Base-by-base conservation (phyloP, 2,888 invertebrate genomes). In the Stictocephala bisonia region DNA sequence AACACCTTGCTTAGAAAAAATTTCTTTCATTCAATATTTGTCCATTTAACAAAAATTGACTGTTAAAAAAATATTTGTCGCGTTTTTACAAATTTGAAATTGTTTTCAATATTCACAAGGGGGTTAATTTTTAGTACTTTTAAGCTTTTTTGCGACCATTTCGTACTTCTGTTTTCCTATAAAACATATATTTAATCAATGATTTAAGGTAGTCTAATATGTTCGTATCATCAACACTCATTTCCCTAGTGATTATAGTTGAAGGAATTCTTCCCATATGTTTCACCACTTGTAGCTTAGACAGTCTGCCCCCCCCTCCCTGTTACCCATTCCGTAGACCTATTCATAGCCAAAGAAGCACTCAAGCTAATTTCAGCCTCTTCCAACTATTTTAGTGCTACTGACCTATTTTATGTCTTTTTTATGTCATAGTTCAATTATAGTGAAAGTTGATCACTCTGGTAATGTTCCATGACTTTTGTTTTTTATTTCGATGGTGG, bases 301-400 rank as follows among this genome's bases (percentile, higher is more conserved):
- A n/a, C n/a, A n/a, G 53, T 15, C 29, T 9, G 9, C n/a, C 29
- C 6, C 18, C 29, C 56, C 31, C 29, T 31, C 56, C n/a, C 31
- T 56, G 24, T 31, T 18, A 20, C n/a, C 56, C 27, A n/a, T 31
- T 31, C 31, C 56, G 15, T 18, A 31, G 31, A 31, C 20, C 60
- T 60, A 60, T 60, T 60, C 60, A 60, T 60, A 60, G 60, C 29
- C 35, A 18, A 58, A 58, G 35, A 31, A 58, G 31, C 41, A 40
- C 60, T 1, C 35, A 3, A n/a, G 60, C 60, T 60, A 60, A 60
- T 60, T 35, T 60, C 11, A 60, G 60, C 60, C 60, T 40, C 60
- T 60, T 60, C 60, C 20, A 60, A 60, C 60, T 60, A 60, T 60
- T 60, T 60, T 60, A 60, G 60, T 60, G 41, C 60, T n/a, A 60